Conservation (phyloP, 2,888 invertebrate species). For the Zele albiditarsus region DNA sequence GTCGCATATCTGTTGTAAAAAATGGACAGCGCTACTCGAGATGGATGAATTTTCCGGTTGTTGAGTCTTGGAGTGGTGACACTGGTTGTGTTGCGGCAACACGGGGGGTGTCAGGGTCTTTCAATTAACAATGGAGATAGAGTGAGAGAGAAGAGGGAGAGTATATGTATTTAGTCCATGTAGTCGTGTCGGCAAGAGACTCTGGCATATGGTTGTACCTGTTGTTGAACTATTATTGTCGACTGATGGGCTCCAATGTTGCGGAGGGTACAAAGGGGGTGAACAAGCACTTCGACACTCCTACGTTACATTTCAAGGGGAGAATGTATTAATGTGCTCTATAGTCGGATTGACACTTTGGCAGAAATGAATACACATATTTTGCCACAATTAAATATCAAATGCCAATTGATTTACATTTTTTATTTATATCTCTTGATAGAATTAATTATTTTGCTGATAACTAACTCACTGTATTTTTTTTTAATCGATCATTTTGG, state of each 20-base stretch:
- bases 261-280: slow-evolving; percentile 31
- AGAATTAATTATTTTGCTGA: too few relatives aligned
- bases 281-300: slow-evolving; percentile 19
- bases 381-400: too few relatives aligned
- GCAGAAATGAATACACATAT: background rate
- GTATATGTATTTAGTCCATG: background rate
- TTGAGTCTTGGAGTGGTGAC: slow-evolving; percentile 62
- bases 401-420: too few relatives aligned
- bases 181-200: slow-evolving; percentile 60
- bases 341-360: slow-evolving; percentile 13
- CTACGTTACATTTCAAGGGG: background rate
- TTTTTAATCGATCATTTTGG: too few relatives aligned
- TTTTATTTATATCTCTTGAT: too few relatives aligned
- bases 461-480: too few relatives aligned
- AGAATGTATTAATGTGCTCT: background rate
- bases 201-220: slow-evolving; percentile 70
- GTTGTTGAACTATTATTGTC: slow-evolving; percentile 69
- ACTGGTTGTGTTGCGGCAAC: slow-evolving; percentile 52
- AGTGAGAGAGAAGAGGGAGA: background rate
- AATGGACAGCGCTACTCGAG: slow-evolving; percentile 65
- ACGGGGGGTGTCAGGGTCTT: slow-evolving; percentile 43
- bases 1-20: slow-evolving; percentile 46
- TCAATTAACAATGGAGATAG: slow-evolving; percentile 19
- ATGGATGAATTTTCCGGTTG: slow-evolving; percentile 69
- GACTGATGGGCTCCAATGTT: slow-evolving; percentile 64